Percentiles rank a stretch among this genome's conserved stretches.
These are phyloP conservation scores for Nasua narica DNA, from an alignment of 2,797 vertebrate genomes.

Conservation along the genomic window DNA sequence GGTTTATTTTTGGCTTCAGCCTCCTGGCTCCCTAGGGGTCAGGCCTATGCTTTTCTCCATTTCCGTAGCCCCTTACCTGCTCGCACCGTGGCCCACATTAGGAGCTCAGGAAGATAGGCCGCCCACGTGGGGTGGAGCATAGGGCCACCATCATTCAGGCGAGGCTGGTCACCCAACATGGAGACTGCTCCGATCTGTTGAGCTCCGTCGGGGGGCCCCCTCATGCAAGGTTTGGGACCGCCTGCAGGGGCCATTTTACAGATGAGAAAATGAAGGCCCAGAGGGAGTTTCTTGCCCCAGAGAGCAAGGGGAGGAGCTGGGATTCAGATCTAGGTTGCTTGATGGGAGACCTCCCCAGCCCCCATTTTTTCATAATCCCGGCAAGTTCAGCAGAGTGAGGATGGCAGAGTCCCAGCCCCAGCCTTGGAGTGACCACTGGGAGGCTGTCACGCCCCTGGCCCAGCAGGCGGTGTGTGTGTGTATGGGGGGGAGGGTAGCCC, in stretches of 20 bases:
- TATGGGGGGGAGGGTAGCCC: neutral
- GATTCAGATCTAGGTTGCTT: neutral
- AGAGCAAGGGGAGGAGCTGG: neutral
- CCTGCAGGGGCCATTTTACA: neutral
- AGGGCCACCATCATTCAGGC: neutral
- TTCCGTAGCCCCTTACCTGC: neutral
- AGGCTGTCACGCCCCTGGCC: neutral
- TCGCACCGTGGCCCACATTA: neutral
- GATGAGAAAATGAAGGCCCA: neutral
- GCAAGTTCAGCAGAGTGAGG: neutral
- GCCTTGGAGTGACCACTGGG: neutral
- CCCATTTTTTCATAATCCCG: neutral
- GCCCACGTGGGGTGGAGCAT: neutral
- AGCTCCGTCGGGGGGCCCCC: neutral
- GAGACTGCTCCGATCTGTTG: neutral
- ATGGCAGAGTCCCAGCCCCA: neutral
- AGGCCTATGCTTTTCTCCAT: neutral
- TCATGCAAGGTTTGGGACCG: neutral
- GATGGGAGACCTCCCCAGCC: neutral
- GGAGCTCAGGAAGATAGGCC: neutral
- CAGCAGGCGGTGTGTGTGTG: neutral
- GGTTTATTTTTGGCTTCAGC: neutral
- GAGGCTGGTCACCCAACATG: neutral
- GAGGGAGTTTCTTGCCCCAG: neutral
- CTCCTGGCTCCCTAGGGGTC: neutral